Conservation (phyloP, 2,888 invertebrate species). For the Timandra comae region DNA sequence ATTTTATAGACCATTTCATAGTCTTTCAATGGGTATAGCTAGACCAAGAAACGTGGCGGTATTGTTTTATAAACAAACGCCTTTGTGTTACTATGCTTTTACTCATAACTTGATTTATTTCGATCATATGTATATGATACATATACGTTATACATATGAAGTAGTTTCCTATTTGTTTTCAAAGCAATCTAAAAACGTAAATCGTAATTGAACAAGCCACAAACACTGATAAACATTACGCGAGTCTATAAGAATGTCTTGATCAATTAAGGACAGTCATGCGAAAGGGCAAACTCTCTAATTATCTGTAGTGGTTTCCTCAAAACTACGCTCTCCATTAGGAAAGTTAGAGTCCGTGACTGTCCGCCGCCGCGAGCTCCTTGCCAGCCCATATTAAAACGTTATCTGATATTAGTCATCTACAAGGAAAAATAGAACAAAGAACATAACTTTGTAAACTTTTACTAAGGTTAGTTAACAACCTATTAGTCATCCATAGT, state of each 20-base stretch:
- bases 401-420: conserved; percentile 62
- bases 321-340: conserved; percentile 63
- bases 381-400: conserved; percentile 31
- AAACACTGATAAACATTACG: conserved; percentile 2
- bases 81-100: conserved; percentile 51
- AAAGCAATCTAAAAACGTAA: background rate
- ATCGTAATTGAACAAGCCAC: conserved; percentile 1
- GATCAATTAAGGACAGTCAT: conserved; percentile 54
- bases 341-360: conserved; percentile 47
- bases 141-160: background rate
- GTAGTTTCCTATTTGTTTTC: conserved; percentile 12
- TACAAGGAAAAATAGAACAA: conserved; percentile 47
- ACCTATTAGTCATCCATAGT: too few relatives aligned
- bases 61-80: conserved; percentile 69
- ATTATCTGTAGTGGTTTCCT: conserved; percentile 61
- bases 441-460: conserved; percentile 32
- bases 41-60: conserved; percentile 45
- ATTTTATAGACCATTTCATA: conserved; percentile 36
- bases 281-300: conserved; percentile 51
- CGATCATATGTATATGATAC: conserved; percentile 23
- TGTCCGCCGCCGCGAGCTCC: conserved; percentile 20
- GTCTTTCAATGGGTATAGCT: conserved; percentile 39
- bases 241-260: conserved; percentile 40
- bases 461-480: conserved; percentile 22
- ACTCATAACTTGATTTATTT: conserved; percentile 41